Conservation (phyloP, 2,113 vertebrate species). For the Seriola quinqueradiata region DNA sequence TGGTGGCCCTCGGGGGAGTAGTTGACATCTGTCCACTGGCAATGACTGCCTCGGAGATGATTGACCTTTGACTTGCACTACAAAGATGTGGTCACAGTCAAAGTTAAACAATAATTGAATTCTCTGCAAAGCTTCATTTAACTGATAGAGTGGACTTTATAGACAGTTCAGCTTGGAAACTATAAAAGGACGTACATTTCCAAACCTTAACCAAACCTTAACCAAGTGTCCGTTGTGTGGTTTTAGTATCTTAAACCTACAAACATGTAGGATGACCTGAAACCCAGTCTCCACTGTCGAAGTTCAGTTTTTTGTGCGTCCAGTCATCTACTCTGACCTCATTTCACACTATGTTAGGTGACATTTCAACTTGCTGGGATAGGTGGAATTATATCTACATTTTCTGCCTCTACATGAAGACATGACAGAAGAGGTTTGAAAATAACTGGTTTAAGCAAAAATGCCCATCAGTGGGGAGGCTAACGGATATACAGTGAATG, state of each 20-base stretch:
- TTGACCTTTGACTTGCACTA: conserved; percentile 28
- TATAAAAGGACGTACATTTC: neutral
- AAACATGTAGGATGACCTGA: neutral
- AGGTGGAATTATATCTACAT: neutral
- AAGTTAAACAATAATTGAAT: neutral
- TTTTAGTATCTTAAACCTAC: neutral
- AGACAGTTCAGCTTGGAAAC: neutral
- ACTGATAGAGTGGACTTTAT: neutral
- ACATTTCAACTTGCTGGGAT: neutral
- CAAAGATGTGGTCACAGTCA: neutral
- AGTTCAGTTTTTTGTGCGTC: neutral
- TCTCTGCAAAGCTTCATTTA: neutral
- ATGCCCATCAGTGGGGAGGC: too few relatives aligned
- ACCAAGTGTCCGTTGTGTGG: neutral
- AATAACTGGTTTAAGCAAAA: too few relatives aligned
- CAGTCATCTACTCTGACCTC: neutral
- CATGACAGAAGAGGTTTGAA: too few relatives aligned
- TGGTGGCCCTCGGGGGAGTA: conserved; percentile 1
- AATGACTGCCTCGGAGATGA: neutral
- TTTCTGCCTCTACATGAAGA: too few relatives aligned
- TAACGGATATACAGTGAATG: too few relatives aligned
- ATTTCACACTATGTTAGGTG: neutral
- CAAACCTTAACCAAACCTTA: neutral
- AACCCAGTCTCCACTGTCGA: neutral
- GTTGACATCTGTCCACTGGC: conserved; percentile 31